These are phyloP conservation scores for Drosophila nigrodunni DNA, from an alignment of 1,140 invertebrate species.

Conservation along the genomic window DNA sequence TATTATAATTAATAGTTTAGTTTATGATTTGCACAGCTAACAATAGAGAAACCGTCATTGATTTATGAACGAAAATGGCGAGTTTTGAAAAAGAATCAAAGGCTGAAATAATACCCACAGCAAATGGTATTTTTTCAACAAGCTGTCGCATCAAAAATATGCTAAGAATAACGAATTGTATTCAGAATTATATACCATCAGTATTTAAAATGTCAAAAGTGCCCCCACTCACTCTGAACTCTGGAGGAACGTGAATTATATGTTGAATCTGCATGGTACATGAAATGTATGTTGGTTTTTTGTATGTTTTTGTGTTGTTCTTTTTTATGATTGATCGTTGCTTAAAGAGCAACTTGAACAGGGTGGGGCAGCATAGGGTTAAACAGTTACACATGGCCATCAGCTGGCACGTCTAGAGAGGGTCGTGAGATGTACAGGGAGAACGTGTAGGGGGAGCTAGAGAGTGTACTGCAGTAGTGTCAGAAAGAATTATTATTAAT, in stretches of 20 bases:
- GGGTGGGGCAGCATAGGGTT: constrained; percentile 54
- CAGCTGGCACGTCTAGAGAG: constrained; percentile 17
- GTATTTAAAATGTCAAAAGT: constrained; percentile 54
- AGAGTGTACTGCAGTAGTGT: constrained; percentile 27
- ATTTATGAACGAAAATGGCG: constrained; percentile 27
- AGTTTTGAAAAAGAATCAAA: not conserved
- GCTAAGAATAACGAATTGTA: constrained; percentile 20
- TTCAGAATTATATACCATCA: constrained; percentile 13
- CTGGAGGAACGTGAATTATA: constrained; percentile 13
- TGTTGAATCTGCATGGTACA: constrained; percentile 48
- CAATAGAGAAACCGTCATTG: constrained; percentile 25
- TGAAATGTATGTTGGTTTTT: constrained; percentile 24
- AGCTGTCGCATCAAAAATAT: constrained; percentile 12
- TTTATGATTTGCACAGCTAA: constrained; percentile 11
- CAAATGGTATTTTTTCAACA: constrained; percentile 21
- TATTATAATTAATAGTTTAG: constrained; percentile 35
- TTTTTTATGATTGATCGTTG: constrained; percentile 73
- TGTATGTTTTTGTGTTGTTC: constrained; percentile 10
- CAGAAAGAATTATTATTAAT: constrained; percentile 50
- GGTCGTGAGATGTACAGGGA: not conserved
- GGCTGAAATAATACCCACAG: constrained; percentile 17
- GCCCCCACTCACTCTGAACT: constrained; percentile 24
- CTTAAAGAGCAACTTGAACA: constrained; percentile 60
- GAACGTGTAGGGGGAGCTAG: not conserved
- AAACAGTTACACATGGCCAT: constrained; percentile 69